Conservation (phyloP, 2,888 invertebrate genomes). For the Spilarctia lutea region DNA sequence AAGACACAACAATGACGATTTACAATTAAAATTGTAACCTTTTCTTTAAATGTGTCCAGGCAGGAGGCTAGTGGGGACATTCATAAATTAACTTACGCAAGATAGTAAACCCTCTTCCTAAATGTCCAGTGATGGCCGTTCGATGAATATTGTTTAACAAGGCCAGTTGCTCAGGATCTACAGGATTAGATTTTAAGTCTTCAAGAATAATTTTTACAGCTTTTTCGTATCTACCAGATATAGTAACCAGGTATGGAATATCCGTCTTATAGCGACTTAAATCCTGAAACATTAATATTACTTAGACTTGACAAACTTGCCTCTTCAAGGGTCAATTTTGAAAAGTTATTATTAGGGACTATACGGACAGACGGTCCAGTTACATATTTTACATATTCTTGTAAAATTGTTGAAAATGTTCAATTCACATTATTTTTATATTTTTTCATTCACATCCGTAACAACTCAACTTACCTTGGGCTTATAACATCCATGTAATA, state of each 20-base stretch:
- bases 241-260: slow-evolving; percentile 67
- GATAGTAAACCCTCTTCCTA: slow-evolving; percentile 71
- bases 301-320: neutral
- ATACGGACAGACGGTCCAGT: no score
- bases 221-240: slow-evolving; percentile 69
- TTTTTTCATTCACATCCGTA: no score
- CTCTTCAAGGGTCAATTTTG: neutral
- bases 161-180: slow-evolving; percentile 76
- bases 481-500: slow-evolving; percentile 63
- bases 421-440: no score
- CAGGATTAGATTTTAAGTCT: slow-evolving; percentile 63
- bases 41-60: neutral
- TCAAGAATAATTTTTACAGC: slow-evolving; percentile 60
- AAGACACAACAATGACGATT: no score
- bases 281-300: slow-evolving; percentile 54
- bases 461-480: slow-evolving; percentile 56
- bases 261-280: slow-evolving; percentile 59
- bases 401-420: no score
- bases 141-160: slow-evolving; percentile 71
- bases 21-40: neutral
- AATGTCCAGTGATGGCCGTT: slow-evolving; percentile 65
- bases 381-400: no score
- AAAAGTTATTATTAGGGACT: neutral
- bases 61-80: neutral
- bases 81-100: slow-evolving; percentile 55